Percentiles rank a stretch among this genome's conserved stretches.
These are phyloP conservation scores for Heliconius ethilla DNA, from an alignment of 2,888 invertebrate species.

Conservation along the genomic window DNA sequence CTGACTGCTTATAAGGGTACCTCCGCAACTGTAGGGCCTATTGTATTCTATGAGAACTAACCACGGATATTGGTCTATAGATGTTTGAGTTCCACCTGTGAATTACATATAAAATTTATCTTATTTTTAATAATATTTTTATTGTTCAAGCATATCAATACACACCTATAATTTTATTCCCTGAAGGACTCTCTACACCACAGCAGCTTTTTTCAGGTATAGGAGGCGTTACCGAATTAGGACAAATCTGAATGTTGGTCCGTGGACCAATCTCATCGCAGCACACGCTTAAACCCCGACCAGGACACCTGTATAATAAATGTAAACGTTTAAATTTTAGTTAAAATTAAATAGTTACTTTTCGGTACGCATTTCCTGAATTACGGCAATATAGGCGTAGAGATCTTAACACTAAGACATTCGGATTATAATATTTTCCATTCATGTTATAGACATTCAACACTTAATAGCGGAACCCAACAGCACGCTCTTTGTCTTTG, in stretches of 20 bases:
- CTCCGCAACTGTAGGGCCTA: constrained; percentile 56
- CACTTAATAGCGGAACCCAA: no score
- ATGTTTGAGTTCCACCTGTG: constrained; percentile 61
- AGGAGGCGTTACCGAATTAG: constrained; percentile 53
- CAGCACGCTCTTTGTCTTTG: no score
- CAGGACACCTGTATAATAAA: neutral
- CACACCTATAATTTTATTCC: constrained; percentile 55
- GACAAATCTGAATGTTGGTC: neutral
- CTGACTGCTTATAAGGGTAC: constrained; percentile 74
- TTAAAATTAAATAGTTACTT: neutral
- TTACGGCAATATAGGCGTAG: no score
- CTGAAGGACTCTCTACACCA: constrained; percentile 56
- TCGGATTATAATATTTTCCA: no score
- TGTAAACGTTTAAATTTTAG: neutral
- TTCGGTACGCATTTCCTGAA: no score
- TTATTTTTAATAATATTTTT: no score
- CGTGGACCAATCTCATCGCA: neutral
- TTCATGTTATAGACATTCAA: no score
- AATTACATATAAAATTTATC: neutral
- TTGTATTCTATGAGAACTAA: constrained; percentile 76
- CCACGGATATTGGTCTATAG: constrained; percentile 82
- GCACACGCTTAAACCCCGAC: neutral
- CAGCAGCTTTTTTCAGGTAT: constrained; percentile 59
- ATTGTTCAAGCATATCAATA: neutral
- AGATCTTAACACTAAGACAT: no score